Evolutionary conservation across 1,140 invertebrate genomes (phyloP).

Genomic region (Arion vulgaris): DNA sequence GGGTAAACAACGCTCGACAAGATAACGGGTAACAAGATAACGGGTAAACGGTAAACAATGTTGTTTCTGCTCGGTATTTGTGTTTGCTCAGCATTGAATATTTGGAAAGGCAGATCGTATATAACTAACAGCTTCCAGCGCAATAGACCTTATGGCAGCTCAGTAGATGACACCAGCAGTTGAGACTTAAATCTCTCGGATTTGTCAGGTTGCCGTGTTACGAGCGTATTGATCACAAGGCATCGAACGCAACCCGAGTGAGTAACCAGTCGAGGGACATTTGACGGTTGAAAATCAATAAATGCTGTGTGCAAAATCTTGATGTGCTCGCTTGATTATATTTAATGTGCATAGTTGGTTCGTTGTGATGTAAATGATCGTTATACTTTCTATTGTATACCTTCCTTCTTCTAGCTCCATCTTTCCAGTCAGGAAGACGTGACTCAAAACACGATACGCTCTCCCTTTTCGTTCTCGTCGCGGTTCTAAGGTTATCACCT

Average conservation of each 20-base stretch:
- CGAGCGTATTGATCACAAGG: not conserved
- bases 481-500: not conserved
- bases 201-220: too few relatives aligned
- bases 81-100: too few relatives aligned
- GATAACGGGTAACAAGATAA: too few relatives aligned
- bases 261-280: not conserved
- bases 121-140: too few relatives aligned
- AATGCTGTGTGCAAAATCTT: not conserved
- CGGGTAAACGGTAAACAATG: too few relatives aligned
- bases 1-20: too few relatives aligned
- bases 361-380: not conserved
- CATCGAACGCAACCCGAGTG: not conserved
- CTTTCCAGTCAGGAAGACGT: not conserved
- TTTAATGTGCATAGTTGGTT: not conserved
- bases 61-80: too few relatives aligned
- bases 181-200: too few relatives aligned
- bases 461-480: not conserved
- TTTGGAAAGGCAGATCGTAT: too few relatives aligned
- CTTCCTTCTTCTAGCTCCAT: not conserved
- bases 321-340: not conserved
- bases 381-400: not conserved
- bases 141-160: too few relatives aligned
- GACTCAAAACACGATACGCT: conserved; percentile 2
- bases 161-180: too few relatives aligned
- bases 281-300: not conserved